Conservation (phyloP, 2,797 vertebrate species). For the Rhabdophis nuchalis region DNA sequence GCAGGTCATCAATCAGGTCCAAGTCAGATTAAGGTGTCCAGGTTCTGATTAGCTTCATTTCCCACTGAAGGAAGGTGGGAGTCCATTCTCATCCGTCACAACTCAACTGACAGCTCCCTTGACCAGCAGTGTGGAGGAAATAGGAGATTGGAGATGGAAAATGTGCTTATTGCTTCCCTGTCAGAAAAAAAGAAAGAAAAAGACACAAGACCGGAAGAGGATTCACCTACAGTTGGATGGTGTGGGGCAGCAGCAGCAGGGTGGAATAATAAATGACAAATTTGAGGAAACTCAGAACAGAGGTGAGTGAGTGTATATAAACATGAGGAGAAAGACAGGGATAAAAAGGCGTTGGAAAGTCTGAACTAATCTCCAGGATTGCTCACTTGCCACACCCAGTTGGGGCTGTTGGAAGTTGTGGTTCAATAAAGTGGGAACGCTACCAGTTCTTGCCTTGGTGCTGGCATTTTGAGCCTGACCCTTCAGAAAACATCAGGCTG, state of each 20-base stretch:
- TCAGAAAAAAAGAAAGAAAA: background rate
- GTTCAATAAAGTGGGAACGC: background rate
- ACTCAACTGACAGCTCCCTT: slow-evolving; percentile 13
- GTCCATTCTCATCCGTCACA: slow-evolving; percentile 19
- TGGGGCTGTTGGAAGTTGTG: background rate
- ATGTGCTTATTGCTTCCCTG: background rate
- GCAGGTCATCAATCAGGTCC: slow-evolving; percentile 15
- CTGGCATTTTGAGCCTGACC: background rate
- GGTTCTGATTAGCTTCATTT: slow-evolving; percentile 35
- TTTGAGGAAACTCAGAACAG: background rate
- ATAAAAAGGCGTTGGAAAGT: background rate
- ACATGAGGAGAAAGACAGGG: background rate
- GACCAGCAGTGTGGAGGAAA: slow-evolving; percentile 3
- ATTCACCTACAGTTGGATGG: background rate
- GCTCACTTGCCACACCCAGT: background rate
- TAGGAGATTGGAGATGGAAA: slow-evolving; percentile 6
- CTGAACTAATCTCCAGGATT: background rate
- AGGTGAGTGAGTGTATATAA: background rate
- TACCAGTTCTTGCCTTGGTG: background rate
- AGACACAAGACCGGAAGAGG: background rate
- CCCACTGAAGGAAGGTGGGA: slow-evolving; percentile 22
- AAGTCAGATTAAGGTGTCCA: slow-evolving; percentile 31
- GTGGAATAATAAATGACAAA: background rate
- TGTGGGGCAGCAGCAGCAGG: background rate
- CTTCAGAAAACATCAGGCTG: background rate